Conservation (phyloP, 2,888 invertebrate genomes). For the Aspidiotus destructor region DNA sequence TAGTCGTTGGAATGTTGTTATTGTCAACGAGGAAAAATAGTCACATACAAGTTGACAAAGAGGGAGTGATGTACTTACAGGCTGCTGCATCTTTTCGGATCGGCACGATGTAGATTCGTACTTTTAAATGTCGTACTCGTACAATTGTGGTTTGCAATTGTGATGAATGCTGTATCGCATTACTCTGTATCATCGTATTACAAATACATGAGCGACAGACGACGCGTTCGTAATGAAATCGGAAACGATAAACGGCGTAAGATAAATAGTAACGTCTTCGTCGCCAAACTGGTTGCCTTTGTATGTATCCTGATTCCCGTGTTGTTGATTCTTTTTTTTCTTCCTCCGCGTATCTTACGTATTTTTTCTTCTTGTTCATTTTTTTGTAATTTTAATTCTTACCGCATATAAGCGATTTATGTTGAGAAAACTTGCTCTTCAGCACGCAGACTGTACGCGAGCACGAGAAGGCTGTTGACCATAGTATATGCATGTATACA, state of each 20-base stretch:
- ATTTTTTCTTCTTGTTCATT: background rate
- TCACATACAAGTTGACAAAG: no score
- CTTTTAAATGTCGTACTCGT: no score
- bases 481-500: conserved; percentile 22
- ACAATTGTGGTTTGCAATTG: no score
- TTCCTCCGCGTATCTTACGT: background rate
- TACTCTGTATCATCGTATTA: no score
- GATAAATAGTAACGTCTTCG: conserved; percentile 26
- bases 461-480: conserved; percentile 28
- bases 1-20: no score
- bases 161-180: no score
- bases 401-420: conserved; percentile 23
- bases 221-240: background rate
- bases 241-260: conserved; percentile 25
- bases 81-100: no score
- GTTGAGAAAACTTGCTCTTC: conserved; percentile 12
- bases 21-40: no score
- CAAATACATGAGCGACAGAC: no score
- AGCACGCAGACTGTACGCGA: conserved; percentile 21
- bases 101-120: no score
- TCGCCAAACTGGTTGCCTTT: conserved; percentile 24
- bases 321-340: conserved; percentile 4
- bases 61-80: no score
- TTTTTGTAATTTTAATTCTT: background rate
- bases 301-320: conserved; percentile 28